phyloP scores from a whole-genome alignment of 2,797 vertebrate species.

The Rhinichthys osculus region DNA sequence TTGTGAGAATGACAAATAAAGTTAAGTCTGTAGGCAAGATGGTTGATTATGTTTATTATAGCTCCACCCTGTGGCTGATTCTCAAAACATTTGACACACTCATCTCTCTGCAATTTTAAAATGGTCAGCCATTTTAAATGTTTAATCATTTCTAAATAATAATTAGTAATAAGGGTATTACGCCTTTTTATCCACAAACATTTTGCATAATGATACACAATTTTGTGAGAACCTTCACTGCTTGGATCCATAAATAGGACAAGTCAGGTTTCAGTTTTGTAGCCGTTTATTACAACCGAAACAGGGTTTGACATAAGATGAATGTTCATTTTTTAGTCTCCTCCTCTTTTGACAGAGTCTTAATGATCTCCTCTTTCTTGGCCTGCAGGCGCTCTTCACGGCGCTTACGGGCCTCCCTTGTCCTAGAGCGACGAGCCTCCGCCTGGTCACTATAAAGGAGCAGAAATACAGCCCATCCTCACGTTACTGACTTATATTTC shows the following conservation, averaged over 20 bases:
- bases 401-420: constrained; percentile 94
- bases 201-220: not conserved
- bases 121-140: not conserved
- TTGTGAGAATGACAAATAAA: too few relatives aligned
- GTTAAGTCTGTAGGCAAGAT: not conserved
- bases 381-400: constrained; percentile 92
- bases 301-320: not conserved
- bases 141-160: not conserved
- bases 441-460: constrained; percentile 87
- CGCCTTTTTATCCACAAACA: not conserved
- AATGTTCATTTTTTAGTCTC: constrained; percentile 89
- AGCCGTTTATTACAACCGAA: not conserved
- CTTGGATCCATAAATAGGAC: not conserved
- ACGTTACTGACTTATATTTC: not conserved
- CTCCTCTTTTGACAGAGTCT: constrained; percentile 95
- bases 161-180: not conserved
- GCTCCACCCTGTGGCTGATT: not conserved
- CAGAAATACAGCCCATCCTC: not conserved
- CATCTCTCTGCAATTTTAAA: not conserved
- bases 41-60: not conserved
- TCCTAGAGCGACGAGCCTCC: constrained; percentile 95
- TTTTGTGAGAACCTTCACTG: not conserved
- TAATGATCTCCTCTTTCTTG: constrained; percentile 98
- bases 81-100: not conserved
- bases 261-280: not conserved